Percentiles rank a stretch among this genome's conserved stretches.
Conservation (phyloP, 2,113 vertebrate genomes). For the Pelobates fuscus region DNA sequence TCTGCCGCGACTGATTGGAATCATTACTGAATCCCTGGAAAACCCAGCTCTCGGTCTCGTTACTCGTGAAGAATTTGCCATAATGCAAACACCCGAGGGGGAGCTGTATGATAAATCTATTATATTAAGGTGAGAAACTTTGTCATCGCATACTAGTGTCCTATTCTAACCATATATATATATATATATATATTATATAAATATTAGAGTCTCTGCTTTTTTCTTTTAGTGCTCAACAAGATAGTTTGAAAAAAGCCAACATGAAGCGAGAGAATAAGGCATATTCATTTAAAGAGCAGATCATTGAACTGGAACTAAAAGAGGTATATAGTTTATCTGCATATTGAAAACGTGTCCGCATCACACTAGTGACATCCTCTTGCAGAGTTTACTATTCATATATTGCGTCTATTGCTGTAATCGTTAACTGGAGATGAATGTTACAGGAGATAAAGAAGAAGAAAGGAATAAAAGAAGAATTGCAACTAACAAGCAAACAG, state of each 20-base stretch:
- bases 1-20: conserved; percentile 80
- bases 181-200: too few relatives aligned
- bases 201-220: neutral
- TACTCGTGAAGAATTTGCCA: conserved; percentile 87
- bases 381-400: neutral
- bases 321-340: conserved; percentile 72
- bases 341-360: too few relatives aligned
- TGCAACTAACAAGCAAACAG: conserved; percentile 92
- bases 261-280: conserved; percentile 97
- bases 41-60: conserved; percentile 79
- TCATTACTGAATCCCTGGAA: conserved; percentile 75
- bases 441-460: conserved; percentile 94
- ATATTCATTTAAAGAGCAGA: conserved; percentile 97
- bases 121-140: conserved; percentile 80
- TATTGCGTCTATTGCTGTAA: too few relatives aligned
- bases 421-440: neutral
- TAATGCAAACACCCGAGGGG: conserved; percentile 88
- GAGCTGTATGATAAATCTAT: conserved; percentile 91
- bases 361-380: neutral
- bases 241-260: conserved; percentile 90
- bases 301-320: conserved; percentile 94
- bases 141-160: too few relatives aligned
- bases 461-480: conserved; percentile 93
- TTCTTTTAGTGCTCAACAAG: conserved; percentile 84
- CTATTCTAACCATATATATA: too few relatives aligned